phyloP scores from a whole-genome alignment of 2,888 invertebrate species.

The Odontocerum albicorne region DNA sequence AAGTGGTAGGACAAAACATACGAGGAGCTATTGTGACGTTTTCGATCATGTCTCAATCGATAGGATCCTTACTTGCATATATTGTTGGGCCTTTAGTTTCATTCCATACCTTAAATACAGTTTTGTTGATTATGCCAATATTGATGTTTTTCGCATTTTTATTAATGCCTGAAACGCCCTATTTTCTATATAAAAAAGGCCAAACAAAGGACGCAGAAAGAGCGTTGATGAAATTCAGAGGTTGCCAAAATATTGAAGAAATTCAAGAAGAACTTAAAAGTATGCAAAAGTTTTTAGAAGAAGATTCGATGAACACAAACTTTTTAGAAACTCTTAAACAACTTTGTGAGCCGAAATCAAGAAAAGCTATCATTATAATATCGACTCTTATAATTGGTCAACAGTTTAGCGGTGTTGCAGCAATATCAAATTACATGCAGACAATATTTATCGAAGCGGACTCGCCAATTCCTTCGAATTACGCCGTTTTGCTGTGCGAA shows the following conservation, averaged over 20 bases:
- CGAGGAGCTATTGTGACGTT: slow-evolving; percentile 31
- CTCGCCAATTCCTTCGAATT: slow-evolving; percentile 25
- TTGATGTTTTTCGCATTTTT: slow-evolving; percentile 27
- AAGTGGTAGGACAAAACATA: slow-evolving; percentile 28
- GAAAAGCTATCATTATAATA: slow-evolving; percentile 32
- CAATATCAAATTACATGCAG: slow-evolving; percentile 32
- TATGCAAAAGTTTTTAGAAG: slow-evolving; percentile 29
- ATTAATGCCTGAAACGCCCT: slow-evolving; percentile 34
- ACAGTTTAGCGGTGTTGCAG: slow-evolving; percentile 30
- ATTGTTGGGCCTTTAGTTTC: slow-evolving; percentile 27
- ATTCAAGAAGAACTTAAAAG: slow-evolving; percentile 31
- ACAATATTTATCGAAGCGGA: slow-evolving; percentile 30
- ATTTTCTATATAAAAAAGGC: slow-evolving; percentile 29
- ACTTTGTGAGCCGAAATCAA: slow-evolving; percentile 24
- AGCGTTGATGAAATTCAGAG: slow-evolving; percentile 31
- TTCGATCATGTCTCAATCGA: slow-evolving; percentile 24
- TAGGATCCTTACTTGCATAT: slow-evolving; percentile 25
- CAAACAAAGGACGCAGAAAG: slow-evolving; percentile 25
- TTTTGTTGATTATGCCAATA: slow-evolving; percentile 25
- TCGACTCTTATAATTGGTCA: slow-evolving; percentile 29
- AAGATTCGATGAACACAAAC: slow-evolving; percentile 22
- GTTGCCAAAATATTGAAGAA: slow-evolving; percentile 25
- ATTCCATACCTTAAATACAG: slow-evolving; percentile 29
- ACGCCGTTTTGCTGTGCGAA: slow-evolving; percentile 30
- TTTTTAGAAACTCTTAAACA: slow-evolving; percentile 29